These are phyloP conservation scores for Protonibea diacanthus DNA, from an alignment of 2,797 vertebrate species.

Conservation along the genomic window DNA sequence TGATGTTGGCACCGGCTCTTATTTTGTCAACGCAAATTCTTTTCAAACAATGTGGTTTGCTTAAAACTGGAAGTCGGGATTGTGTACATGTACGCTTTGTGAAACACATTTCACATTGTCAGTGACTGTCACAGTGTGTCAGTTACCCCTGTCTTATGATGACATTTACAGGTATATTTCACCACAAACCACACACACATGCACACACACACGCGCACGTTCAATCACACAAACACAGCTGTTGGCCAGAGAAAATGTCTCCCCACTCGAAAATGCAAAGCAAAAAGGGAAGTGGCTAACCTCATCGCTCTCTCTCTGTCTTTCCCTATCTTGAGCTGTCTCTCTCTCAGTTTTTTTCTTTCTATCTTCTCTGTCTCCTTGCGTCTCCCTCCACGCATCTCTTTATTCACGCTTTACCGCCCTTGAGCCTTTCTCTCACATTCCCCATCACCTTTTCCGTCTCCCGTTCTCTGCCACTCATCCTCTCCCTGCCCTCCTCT, in stretches of 20 bases:
- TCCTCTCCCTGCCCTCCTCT: slow-evolving; percentile 33
- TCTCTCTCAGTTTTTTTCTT: slow-evolving; percentile 9
- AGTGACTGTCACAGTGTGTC: slow-evolving; percentile 19
- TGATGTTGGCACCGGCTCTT: slow-evolving; percentile 13
- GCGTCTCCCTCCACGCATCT: slow-evolving; percentile 38
- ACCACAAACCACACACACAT: slow-evolving; percentile 21
- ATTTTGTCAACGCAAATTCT: slow-evolving; percentile 39
- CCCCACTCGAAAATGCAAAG: slow-evolving; percentile 56
- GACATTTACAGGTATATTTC: slow-evolving; percentile 48
- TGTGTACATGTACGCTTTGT: slow-evolving; percentile 36
- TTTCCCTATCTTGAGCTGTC: slow-evolving; percentile 41
- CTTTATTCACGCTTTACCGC: slow-evolving; percentile 66
- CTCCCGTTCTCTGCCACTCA: slow-evolving; percentile 56
- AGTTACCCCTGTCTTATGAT: slow-evolving; percentile 22
- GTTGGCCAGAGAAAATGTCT: slow-evolving; percentile 53
- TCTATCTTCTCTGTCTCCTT: slow-evolving; percentile 46
- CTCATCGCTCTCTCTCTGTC: slow-evolving; percentile 69
- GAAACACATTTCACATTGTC: slow-evolving; percentile 38
- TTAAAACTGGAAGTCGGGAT: slow-evolving; percentile 63
- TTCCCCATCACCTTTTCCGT: slow-evolving; percentile 42
- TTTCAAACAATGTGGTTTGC: slow-evolving; percentile 34
- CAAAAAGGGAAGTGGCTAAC: slow-evolving; percentile 79
- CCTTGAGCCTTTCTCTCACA: slow-evolving; percentile 49
- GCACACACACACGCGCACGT: background rate
- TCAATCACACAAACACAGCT: slow-evolving; percentile 30